These are phyloP conservation scores for Micromesistius poutassou DNA, from an alignment of 2,797 vertebrate genomes.

Conservation along the genomic window DNA sequence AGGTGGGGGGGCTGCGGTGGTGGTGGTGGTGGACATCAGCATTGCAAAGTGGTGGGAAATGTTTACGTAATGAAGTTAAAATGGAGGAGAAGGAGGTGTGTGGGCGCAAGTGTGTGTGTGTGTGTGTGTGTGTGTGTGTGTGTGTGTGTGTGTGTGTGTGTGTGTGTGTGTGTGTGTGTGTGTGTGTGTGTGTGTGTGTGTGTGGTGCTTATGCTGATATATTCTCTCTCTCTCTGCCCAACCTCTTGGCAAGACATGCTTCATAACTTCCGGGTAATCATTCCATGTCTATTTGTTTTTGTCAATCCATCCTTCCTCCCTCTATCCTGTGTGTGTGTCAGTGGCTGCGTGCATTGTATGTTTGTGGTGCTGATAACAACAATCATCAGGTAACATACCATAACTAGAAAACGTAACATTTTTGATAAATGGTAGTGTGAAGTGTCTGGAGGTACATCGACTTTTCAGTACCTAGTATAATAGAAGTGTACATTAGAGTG, in stretches of 20 bases:
- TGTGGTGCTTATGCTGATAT: neutral
- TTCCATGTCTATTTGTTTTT: too few relatives aligned
- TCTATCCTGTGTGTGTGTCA: too few relatives aligned
- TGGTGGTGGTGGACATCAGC: constrained; percentile 33
- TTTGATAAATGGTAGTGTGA: neutral
- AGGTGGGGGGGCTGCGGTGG: constrained; percentile 21
- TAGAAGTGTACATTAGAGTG: too few relatives aligned
- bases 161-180: neutral
- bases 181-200: neutral
- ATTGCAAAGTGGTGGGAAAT: constrained; percentile 39
- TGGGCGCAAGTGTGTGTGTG: neutral
- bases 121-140: neutral
- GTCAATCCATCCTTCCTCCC: too few relatives aligned
- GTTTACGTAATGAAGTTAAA: constrained; percentile 52
- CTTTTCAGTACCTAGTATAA: too few relatives aligned
- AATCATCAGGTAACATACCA: too few relatives aligned
- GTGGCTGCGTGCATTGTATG: too few relatives aligned
- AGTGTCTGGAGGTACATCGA: too few relatives aligned
- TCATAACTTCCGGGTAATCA: too few relatives aligned
- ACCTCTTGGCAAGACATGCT: neutral
- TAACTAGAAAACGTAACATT: neutral
- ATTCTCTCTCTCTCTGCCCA: neutral
- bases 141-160: constrained; percentile 3
- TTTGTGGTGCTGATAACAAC: too few relatives aligned
- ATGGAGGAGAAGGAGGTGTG: constrained; percentile 16